phyloP scores from a whole-genome alignment of 2,888 invertebrate genomes.

The Poecilus cupreus region DNA sequence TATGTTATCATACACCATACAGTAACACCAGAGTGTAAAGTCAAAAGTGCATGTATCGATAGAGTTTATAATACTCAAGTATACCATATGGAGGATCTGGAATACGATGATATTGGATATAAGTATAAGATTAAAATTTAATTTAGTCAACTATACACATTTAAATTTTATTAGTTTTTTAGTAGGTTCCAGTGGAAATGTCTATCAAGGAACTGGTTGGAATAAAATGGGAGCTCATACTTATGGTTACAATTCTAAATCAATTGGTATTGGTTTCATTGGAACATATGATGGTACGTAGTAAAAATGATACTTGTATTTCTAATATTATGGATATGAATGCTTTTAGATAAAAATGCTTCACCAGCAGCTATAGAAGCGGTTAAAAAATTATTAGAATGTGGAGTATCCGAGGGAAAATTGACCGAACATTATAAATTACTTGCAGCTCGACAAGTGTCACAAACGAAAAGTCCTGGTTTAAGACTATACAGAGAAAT shows the following conservation, averaged over 20 bases:
- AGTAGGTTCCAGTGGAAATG: constrained; percentile 77
- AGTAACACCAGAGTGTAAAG: constrained; percentile 73
- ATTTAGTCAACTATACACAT: neutral
- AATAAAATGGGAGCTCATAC: constrained; percentile 77
- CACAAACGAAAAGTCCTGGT: constrained; percentile 75
- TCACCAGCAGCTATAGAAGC: constrained; percentile 71
- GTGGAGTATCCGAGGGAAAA: constrained; percentile 73
- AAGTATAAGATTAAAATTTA: constrained; percentile 73
- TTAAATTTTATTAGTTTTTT: constrained; percentile 73
- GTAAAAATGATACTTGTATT: neutral
- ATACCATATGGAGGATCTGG: constrained; percentile 73
- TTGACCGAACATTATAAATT: constrained; percentile 73
- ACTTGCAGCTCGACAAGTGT: constrained; percentile 76
- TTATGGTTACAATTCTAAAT: constrained; percentile 73
- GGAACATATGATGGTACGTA: constrained; percentile 71
- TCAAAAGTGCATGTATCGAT: constrained; percentile 71
- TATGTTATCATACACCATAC: constrained; percentile 78
- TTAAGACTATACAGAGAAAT: constrained; percentile 73
- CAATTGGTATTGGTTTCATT: constrained; percentile 76
- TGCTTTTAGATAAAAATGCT: constrained; percentile 9
- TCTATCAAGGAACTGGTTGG: constrained; percentile 79
- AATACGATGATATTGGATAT: constrained; percentile 77
- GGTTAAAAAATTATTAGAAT: constrained; percentile 73
- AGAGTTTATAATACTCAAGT: constrained; percentile 73
- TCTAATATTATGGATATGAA: neutral